Conservation (phyloP, 2,888 invertebrate species). For the Steromphala cineraria region DNA sequence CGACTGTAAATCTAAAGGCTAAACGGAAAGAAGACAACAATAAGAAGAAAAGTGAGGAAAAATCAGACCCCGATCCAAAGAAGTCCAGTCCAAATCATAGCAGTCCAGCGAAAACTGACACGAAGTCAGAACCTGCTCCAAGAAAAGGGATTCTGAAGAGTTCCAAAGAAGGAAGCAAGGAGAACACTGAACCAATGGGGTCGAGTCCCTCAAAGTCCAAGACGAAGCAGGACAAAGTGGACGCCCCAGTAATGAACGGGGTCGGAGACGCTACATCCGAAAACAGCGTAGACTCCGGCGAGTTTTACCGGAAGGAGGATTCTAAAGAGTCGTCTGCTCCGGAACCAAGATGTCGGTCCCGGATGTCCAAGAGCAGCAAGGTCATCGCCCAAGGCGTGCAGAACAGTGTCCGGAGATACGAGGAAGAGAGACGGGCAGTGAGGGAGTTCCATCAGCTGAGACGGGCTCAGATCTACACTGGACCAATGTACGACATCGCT, state of each 20-base stretch:
- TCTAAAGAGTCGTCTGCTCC: not conserved
- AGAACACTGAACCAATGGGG: not conserved
- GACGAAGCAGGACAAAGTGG: slow-evolving; percentile 1
- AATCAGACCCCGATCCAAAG: not conserved
- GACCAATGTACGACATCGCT: slow-evolving; percentile 59
- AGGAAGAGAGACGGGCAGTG: slow-evolving; percentile 53
- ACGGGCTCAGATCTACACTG: slow-evolving; percentile 61
- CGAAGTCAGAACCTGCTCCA: not conserved
- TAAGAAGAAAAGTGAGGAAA: not conserved
- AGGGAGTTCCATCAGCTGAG: slow-evolving; percentile 59
- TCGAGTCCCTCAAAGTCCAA: not conserved
- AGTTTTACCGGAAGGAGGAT: not conserved
- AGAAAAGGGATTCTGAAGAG: not conserved
- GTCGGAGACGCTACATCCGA: not conserved
- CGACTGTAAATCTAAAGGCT: not conserved
- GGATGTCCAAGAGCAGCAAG: not conserved
- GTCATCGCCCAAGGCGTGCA: slow-evolving; percentile 37
- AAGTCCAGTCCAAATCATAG: not conserved
- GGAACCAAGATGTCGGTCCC: not conserved
- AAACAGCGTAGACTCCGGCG: not conserved
- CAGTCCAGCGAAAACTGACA: not conserved
- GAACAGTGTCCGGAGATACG: slow-evolving; percentile 60
- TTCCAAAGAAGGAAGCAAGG: not conserved
- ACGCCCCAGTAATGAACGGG: not conserved
- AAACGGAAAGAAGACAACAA: not conserved